Percentiles rank a stretch among this genome's conserved stretches.
Conservation (phyloP, 1,140 invertebrate genomes). For the Bombus vancouverensis region DNA sequence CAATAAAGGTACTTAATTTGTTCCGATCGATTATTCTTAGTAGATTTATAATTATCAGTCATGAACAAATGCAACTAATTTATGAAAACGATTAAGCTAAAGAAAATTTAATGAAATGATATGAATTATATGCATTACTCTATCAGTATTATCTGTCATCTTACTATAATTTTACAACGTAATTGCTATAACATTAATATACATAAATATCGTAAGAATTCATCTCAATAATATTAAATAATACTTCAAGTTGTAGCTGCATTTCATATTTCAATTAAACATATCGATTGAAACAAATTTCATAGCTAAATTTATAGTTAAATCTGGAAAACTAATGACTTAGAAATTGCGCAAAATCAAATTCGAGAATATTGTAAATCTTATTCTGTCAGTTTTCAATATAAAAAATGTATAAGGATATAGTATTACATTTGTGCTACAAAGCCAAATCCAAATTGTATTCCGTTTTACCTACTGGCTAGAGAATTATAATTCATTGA, state of each 20-base stretch:
- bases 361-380: not conserved
- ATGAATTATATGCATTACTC: not conserved
- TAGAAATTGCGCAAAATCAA: conserved; percentile 17
- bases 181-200: not conserved
- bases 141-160: conserved; percentile 16
- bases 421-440: conserved; percentile 35
- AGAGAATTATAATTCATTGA: conserved; percentile 12
- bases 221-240: not conserved
- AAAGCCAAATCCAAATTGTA: conserved; percentile 2
- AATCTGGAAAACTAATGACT: not conserved
- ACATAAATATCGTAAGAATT: not conserved
- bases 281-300: conserved; percentile 3
- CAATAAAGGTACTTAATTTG: conserved; percentile 46
- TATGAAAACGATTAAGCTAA: not conserved
- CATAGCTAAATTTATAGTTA: not conserved
- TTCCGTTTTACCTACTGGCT: not conserved
- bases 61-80: not conserved
- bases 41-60: conserved; percentile 14
- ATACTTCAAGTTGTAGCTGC: not conserved
- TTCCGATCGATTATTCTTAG: conserved; percentile 39
- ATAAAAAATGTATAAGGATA: conserved; percentile 18
- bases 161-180: conserved; percentile 1
- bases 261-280: not conserved
- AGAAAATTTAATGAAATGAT: not conserved
- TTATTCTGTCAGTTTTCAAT: conserved; percentile 8